Conservation (phyloP, 2,113 vertebrate genomes). For the Malurus elegans region DNA sequence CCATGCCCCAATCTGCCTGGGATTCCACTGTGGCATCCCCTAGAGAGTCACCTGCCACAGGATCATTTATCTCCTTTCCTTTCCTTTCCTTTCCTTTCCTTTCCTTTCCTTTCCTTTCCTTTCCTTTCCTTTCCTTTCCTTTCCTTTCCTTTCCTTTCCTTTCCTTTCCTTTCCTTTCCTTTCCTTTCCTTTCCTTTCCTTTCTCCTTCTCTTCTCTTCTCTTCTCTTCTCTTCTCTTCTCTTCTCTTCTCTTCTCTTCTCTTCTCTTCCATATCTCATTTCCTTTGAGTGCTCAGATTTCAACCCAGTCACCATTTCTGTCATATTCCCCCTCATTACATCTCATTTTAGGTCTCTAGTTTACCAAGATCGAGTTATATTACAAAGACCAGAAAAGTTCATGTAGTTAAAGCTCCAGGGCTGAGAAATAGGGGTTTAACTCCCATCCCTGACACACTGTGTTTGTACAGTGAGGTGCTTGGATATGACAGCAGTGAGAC, state of each 20-base stretch:
- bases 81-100: accelerated
- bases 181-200: too few species aligned
- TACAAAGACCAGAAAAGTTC: not conserved
- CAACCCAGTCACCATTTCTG: not conserved
- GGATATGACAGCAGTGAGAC: not conserved
- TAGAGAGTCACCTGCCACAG: not conserved
- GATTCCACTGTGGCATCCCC: not conserved
- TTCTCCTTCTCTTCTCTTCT: too few species aligned
- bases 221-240: too few species aligned
- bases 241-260: too few species aligned
- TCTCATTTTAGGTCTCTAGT: slow-evolving; percentile 7
- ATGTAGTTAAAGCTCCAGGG: not conserved
- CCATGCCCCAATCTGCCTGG: not conserved
- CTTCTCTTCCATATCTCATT: not conserved
- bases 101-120: accelerated
- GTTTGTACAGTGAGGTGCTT: not conserved
- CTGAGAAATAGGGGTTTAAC: not conserved
- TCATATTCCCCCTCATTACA: not conserved
- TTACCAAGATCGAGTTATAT: not conserved
- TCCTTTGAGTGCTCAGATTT: not conserved
- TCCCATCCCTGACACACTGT: not conserved
- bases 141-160: accelerated
- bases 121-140: accelerated
- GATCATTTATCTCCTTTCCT: not conserved
- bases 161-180: too few species aligned